These are phyloP conservation scores for Torymus auratus DNA, from an alignment of 2,888 invertebrate genomes.

Conservation along the genomic window DNA sequence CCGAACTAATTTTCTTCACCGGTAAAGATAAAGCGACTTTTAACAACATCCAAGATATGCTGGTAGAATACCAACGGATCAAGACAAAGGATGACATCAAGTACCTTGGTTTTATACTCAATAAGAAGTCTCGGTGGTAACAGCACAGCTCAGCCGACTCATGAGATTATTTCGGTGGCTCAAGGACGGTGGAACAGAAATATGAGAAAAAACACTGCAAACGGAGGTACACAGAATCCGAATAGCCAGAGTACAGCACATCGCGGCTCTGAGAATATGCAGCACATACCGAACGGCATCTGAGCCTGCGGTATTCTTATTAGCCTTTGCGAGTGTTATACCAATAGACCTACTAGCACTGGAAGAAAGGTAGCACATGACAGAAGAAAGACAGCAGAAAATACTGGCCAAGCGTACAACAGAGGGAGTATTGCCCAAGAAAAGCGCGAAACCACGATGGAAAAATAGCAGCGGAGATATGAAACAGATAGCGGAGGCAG, in stretches of 20 bases:
- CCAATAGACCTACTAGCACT: conserved; percentile 59
- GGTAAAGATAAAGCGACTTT: no score
- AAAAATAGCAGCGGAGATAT: not conserved
- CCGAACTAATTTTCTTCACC: no score
- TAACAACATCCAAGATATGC: no score
- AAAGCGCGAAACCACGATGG: not conserved
- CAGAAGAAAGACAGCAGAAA: not conserved
- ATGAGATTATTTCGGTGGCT: no score
- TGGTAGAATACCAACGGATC: no score
- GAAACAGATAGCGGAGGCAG: not conserved
- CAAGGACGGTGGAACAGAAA: no score
- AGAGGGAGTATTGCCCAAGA: not conserved
- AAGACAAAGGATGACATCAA: no score
- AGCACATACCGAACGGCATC: conserved; percentile 61
- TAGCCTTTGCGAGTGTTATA: conserved; percentile 57
- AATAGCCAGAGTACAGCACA: not conserved
- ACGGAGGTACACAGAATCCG: not conserved
- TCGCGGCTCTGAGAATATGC: conserved; percentile 15
- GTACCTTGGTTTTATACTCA: no score
- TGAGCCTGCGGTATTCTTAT: conserved; percentile 57
- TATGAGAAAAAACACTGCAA: not conserved
- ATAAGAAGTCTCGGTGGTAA: no score
- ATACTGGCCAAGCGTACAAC: not conserved
- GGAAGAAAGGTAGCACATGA: conserved; percentile 16
- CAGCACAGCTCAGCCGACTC: no score